A percentile compares a stretch with the other conserved stretches of the same genome.
phyloP scores from a whole-genome alignment of 2,797 vertebrate species.

The Alosa sapidissima region DNA sequence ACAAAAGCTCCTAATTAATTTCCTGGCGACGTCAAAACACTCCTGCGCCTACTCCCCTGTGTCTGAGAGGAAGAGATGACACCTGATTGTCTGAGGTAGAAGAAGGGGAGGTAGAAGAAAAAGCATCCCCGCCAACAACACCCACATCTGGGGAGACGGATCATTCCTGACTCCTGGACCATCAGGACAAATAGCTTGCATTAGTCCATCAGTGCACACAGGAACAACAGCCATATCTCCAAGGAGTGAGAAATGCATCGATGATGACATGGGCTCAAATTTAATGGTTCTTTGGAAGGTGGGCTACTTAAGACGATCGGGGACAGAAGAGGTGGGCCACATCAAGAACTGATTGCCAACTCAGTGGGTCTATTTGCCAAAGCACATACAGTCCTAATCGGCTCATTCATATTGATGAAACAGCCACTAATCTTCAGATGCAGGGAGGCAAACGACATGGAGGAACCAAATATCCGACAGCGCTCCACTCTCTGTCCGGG shows the following conservation, averaged over 20 bases:
- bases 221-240: not conserved
- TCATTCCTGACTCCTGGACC: conserved; percentile 31
- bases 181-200: conserved; percentile 19
- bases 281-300: conserved; percentile 1
- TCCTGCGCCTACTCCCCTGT: not conserved
- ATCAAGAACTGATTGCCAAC: conserved; percentile 35
- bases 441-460: not conserved
- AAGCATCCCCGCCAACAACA: not conserved
- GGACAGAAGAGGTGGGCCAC: conserved; percentile 19
- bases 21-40: conserved; percentile 13
- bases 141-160: conserved; percentile 17
- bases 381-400: conserved; percentile 42
- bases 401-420: conserved; percentile 37
- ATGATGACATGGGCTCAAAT: not conserved
- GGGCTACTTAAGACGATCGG: not conserved
- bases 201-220: not conserved
- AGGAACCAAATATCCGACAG: conserved; percentile 15
- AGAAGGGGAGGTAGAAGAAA: not conserved
- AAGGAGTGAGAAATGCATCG: not conserved
- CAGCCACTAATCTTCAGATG: conserved; percentile 18
- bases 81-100: not conserved
- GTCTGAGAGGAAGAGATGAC: conserved; percentile 4
- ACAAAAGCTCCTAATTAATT: conserved; percentile 45
- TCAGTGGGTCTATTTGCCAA: conserved; percentile 45
- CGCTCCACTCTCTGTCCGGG: conserved; percentile 25